These are phyloP conservation scores for Catharus fuscescens DNA, from an alignment of 2,113 vertebrate species.

Conservation along the genomic window DNA sequence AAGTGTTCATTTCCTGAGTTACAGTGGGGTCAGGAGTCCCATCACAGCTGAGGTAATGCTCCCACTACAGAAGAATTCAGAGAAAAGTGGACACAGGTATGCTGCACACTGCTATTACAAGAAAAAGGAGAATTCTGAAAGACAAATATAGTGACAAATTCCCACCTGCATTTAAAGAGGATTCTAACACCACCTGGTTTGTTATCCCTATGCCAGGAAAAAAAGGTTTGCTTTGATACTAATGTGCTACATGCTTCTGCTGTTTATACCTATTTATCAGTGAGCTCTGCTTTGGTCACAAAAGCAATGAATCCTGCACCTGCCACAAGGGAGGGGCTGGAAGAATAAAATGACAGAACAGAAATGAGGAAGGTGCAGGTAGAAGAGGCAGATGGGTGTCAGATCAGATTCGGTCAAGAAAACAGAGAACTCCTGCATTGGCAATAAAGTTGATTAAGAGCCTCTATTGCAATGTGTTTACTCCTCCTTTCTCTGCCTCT, in stretches of 20 bases:
- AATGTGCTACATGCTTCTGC: background rate
- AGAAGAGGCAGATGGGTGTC: background rate
- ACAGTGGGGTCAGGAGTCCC: conserved; percentile 86
- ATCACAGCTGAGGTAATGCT: conserved; percentile 84
- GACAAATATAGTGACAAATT: background rate
- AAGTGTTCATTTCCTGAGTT: conserved; percentile 86
- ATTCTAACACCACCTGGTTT: background rate
- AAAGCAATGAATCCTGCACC: background rate
- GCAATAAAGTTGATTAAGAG: background rate
- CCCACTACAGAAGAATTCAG: conserved; percentile 80
- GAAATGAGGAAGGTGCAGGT: background rate
- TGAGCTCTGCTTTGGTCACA: background rate
- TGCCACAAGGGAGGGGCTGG: background rate
- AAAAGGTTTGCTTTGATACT: background rate
- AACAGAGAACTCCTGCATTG: background rate
- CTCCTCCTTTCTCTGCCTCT: background rate
- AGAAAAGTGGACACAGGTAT: background rate
- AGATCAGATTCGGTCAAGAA: background rate
- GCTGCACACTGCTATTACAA: background rate
- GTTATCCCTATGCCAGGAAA: background rate
- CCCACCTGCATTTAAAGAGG: background rate
- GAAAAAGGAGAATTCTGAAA: background rate
- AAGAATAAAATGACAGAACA: background rate
- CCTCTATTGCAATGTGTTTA: background rate
- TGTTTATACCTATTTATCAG: background rate